Evolutionary conservation across 1,140 invertebrate species (phyloP).

Genomic region (Drosophila bocqueti): DNA sequence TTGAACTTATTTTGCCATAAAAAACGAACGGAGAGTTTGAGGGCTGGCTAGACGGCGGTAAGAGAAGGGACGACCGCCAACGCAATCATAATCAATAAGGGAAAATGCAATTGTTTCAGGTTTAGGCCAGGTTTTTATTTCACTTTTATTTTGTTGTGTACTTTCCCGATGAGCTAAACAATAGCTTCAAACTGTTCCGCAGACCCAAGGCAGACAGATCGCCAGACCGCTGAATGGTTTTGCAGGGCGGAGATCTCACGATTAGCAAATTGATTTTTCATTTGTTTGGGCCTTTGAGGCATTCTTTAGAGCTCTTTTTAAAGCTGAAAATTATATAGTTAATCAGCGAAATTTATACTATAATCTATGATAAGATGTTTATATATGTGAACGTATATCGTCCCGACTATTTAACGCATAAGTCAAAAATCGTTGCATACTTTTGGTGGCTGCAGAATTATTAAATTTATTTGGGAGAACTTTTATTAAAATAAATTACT

Average conservation of each 20-base stretch:
- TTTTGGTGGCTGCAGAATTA: not conserved
- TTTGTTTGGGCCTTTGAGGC: not conserved
- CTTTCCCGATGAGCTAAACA: conserved; percentile 19
- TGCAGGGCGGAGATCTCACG: not conserved
- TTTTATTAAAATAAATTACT: no score
- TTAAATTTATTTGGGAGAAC: no score
- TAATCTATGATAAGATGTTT: not conserved
- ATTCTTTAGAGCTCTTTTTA: not conserved
- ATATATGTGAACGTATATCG: not conserved
- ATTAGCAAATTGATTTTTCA: conserved; percentile 43
- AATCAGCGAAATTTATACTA: not conserved
- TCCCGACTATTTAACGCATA: not conserved
- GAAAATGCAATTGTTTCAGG: conserved; percentile 44
- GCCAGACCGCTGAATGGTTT: conserved; percentile 17
- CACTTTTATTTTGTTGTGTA: conserved; percentile 11
- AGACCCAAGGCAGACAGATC: conserved; percentile 11
- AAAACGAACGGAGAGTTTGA: conserved; percentile 41
- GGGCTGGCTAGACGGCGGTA: conserved; percentile 22
- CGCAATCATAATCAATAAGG: conserved; percentile 42
- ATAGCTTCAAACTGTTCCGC: conserved; percentile 21
- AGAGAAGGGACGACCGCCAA: conserved; percentile 3
- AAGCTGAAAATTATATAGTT: not conserved
- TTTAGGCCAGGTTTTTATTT: conserved; percentile 6
- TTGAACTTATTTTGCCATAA: conserved; percentile 76
- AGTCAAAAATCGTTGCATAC: not conserved